phyloP scores from a whole-genome alignment of 2,797 vertebrate genomes.

The Megalops cyprinoides region DNA sequence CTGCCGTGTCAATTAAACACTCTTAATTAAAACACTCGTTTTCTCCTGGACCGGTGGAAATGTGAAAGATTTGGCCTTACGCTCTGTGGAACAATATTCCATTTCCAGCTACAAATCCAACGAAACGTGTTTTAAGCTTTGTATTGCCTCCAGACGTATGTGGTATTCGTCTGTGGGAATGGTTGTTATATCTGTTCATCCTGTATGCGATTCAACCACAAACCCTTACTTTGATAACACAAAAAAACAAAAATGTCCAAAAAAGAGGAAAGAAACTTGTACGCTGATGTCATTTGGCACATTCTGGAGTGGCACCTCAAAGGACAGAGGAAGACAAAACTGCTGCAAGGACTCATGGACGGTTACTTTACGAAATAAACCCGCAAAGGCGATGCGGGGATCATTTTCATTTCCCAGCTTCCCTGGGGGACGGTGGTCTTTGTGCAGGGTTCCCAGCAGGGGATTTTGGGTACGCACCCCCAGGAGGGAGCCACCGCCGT shows the following conservation, averaged over 20 bases:
- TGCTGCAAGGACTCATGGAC: neutral
- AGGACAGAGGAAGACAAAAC: neutral
- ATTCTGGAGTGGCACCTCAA: neutral
- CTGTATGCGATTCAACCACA: neutral
- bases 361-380: neutral
- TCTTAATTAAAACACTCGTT: neutral
- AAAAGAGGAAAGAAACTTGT: neutral
- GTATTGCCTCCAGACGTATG: neutral
- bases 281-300: neutral
- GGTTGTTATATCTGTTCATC: neutral
- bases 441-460: neutral
- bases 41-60: neutral
- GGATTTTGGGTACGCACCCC: constrained; percentile 4
- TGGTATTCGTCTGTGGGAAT: neutral
- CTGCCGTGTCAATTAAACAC: neutral
- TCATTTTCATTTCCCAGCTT: neutral
- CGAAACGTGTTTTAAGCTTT: neutral
- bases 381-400: neutral
- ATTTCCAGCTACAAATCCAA: neutral
- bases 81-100: neutral
- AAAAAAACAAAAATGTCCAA: neutral
- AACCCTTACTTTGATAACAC: too few species aligned
- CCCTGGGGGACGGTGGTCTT: neutral
- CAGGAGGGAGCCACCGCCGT: neutral
- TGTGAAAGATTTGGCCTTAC: too few species aligned